Base-by-base conservation (phyloP, 2,797 vertebrate genomes). In the Dallia pectoralis region DNA sequence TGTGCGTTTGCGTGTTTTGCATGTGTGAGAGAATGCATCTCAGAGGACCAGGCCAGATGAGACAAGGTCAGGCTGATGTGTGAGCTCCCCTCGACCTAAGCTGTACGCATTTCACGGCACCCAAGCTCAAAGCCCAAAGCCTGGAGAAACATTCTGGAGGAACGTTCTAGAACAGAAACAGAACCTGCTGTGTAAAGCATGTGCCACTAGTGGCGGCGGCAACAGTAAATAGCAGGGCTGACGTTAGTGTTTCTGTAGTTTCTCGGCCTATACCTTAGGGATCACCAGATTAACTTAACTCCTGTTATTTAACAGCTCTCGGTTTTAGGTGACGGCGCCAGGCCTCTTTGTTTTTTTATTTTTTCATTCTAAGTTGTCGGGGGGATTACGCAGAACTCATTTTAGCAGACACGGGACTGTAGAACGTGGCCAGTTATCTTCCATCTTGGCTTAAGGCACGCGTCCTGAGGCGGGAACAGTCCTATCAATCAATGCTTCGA, bases 91-190 rank as follows among this genome's bases (percentile, higher is more conserved):
- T 86, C 78, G 82, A 79, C 84, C 80, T 78, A 79, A 83, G 85
- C 89, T 92, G 89, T 88, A 92, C 91, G 81, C 78, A 86, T 88
- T 89, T 88, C 89, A 84, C 81, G 79, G 79, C 79, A 79, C 81
- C 76, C 77, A 80, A 84, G 82, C 86, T 65, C 75, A 62, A 69
- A 77, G 67, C 79, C 69, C 16, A 59, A 69, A 29, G 48, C 64
- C 69, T 74, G 65, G 53, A 62, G 40, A 44, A 4, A n/a, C 48
- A 59, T 14, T 22, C 65, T 69, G 64, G 27, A 32, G 72, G 47
- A 73, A 64, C 25, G 29, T 76, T 83, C 77, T 81, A 63, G 75
- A 82, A 79, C 53, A 67, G n/a, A 40, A 51, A n/a, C 16, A 72
- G 29, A 47, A 4, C 47, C 4, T 70, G 51, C 66, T 33, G 15